A percentile compares a stretch with the other conserved stretches of the same genome.
These are phyloP conservation scores for Sweltsa coloradensis DNA, from an alignment of 1,140 invertebrate genomes.

Conservation along the genomic window DNA sequence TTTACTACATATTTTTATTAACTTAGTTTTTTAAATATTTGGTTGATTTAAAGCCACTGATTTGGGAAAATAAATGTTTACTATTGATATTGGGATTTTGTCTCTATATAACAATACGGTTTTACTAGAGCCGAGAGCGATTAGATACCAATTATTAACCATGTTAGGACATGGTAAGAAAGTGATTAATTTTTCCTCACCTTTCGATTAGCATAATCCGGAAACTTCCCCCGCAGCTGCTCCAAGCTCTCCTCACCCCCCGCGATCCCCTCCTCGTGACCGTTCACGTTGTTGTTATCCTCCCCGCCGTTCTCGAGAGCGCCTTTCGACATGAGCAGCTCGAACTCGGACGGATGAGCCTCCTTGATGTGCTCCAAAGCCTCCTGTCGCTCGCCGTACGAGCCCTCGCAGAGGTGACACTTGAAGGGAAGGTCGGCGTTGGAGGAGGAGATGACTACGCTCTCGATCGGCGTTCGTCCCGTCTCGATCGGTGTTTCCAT, in stretches of 20 bases:
- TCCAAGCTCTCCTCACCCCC: conserved; percentile 42
- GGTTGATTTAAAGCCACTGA: too few relatives aligned
- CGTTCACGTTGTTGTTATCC: conserved; percentile 31
- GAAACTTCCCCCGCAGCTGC: conserved; percentile 51
- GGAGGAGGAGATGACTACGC: background rate
- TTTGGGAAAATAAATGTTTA: too few relatives aligned
- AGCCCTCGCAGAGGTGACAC: conserved; percentile 83
- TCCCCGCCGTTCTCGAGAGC: conserved; percentile 44
- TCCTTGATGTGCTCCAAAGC: conserved; percentile 70
- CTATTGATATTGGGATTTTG: too few relatives aligned
- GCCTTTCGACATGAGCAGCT: conserved; percentile 63
- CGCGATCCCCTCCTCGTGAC: conserved; percentile 21
- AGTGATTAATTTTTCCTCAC: too few relatives aligned
- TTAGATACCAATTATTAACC: too few relatives aligned
- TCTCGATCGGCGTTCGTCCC: conserved; percentile 6
- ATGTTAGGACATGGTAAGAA: too few relatives aligned
- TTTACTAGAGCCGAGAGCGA: too few relatives aligned
- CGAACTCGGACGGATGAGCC: conserved; percentile 56
- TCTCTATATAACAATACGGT: too few relatives aligned
- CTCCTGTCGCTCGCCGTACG: conserved; percentile 62
- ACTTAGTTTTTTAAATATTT: too few relatives aligned
- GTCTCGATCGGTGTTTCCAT: conserved; percentile 15
- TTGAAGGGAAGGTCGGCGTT: conserved; percentile 69
- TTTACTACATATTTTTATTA: too few relatives aligned
- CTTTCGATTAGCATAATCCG: conserved; percentile 79